Percentiles rank a stretch among this genome's conserved stretches.
These are phyloP conservation scores for Digitonthophagus gazella DNA, from an alignment of 2,888 invertebrate species.

Conservation along the genomic window DNA sequence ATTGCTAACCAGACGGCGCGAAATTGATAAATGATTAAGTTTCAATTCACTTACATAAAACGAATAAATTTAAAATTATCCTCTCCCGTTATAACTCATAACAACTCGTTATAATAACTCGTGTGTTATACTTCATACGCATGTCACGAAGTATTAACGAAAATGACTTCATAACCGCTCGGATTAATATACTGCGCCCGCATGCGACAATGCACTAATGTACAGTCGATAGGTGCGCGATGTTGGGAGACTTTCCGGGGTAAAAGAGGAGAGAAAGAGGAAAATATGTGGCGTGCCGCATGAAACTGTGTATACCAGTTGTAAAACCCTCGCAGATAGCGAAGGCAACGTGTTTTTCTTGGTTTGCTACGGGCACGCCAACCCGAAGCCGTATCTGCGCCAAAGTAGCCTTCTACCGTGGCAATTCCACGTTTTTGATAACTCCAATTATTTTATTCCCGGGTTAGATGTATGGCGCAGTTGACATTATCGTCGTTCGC, in stretches of 20 bases:
- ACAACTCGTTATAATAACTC: not conserved
- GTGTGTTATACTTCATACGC: not conserved
- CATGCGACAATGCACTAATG: too few species aligned
- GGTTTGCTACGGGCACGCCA: not conserved
- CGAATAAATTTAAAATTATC: too few species aligned
- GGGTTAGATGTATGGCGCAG: not conserved
- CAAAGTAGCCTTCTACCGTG: not conserved
- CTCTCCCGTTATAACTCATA: too few species aligned
- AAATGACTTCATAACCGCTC: not conserved
- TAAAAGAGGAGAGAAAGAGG: not conserved
- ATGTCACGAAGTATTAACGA: not conserved
- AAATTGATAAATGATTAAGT: too few species aligned
- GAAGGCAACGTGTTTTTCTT: slow-evolving; percentile 1
- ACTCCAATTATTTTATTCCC: not conserved
- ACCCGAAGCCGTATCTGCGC: not conserved
- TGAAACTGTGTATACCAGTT: slow-evolving; percentile 19
- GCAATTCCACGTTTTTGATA: not conserved
- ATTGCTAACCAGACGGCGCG: too few species aligned
- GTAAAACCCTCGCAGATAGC: slow-evolving; percentile 10
- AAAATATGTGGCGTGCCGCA: slow-evolving; percentile 28
- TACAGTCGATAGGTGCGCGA: not conserved
- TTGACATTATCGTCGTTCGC: not conserved
- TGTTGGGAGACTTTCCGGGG: not conserved
- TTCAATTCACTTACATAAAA: too few species aligned
- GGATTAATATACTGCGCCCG: not conserved